Evolutionary conservation across 2,797 vertebrate genomes (phyloP).

Genomic region (Avahi laniger): DNA sequence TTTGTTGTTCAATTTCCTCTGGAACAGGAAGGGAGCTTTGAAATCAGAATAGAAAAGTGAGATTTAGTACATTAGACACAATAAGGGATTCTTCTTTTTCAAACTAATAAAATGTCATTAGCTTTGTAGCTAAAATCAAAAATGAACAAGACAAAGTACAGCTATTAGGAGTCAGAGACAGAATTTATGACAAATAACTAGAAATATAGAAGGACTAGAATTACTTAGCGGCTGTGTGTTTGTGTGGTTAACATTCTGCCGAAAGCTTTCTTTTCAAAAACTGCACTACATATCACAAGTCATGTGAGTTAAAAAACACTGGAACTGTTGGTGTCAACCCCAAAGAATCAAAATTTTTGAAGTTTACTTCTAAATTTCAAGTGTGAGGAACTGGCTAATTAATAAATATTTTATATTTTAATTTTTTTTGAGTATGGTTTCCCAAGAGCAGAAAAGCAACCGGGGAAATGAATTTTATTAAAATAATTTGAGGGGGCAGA

Average conservation of each 20-base stretch:
- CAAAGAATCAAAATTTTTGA: neutral
- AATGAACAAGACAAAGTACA: slow-evolving; percentile 48
- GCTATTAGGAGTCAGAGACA: neutral
- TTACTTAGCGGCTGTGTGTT: neutral
- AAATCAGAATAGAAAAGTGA: slow-evolving; percentile 58
- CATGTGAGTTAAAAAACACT: neutral
- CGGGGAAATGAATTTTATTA: neutral
- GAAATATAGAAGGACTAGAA: neutral
- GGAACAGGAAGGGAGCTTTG: slow-evolving; percentile 43
- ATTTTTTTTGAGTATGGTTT: neutral
- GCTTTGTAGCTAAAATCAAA: slow-evolving; percentile 58
- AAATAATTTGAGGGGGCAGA: neutral
- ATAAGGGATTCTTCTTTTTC: slow-evolving; percentile 54
- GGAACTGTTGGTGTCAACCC: neutral
- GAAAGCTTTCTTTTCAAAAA: neutral
- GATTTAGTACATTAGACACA: slow-evolving; percentile 42
- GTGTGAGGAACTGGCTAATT: neutral
- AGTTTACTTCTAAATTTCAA: neutral
- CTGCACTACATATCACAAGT: neutral
- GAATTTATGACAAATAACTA: slow-evolving; percentile 19
- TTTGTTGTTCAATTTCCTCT: slow-evolving; percentile 58
- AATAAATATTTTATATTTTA: neutral
- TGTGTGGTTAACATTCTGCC: neutral
- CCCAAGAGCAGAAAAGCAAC: neutral
- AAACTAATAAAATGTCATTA: slow-evolving; percentile 49